Conservation (phyloP, 2,888 invertebrate genomes). For the Tineola bisselliella region DNA sequence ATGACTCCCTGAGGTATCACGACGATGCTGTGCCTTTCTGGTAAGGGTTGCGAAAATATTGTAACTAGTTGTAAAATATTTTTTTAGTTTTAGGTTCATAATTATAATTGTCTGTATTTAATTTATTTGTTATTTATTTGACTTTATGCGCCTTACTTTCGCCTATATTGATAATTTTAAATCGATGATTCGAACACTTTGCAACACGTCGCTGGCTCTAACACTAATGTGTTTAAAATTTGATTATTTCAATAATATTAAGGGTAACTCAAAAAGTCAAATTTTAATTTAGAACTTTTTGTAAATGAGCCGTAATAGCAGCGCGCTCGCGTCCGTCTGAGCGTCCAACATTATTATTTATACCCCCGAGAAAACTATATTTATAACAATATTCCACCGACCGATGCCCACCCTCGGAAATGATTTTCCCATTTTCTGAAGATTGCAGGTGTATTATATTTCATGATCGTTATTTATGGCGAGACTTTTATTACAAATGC, state of each 20-base stretch:
- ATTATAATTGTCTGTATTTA: too few relatives aligned
- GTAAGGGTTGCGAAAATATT: not conserved
- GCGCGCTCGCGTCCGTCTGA: not conserved
- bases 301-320: not conserved
- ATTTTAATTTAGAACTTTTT: not conserved
- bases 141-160: too few relatives aligned
- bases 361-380: conserved; percentile 61
- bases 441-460: conserved; percentile 69
- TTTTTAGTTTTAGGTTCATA: too few relatives aligned
- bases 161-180: too few relatives aligned
- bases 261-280: not conserved
- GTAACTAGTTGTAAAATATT: not conserved
- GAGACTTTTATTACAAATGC: conserved; percentile 67
- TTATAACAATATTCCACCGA: conserved; percentile 67
- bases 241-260: too few relatives aligned
- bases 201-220: too few relatives aligned
- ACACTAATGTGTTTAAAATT: not conserved
- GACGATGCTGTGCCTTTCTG: conserved; percentile 15
- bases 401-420: conserved; percentile 65
- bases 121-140: too few relatives aligned
- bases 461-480: conserved; percentile 67
- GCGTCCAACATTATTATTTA: conserved; percentile 59
- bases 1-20: conserved; percentile 62
- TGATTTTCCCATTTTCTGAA: conserved; percentile 67
- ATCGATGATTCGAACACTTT: too few relatives aligned